A percentile compares a stretch with the other conserved stretches of the same genome.
These are phyloP conservation scores for Oxyscelio sp. DNA, from an alignment of 2,888 invertebrate species.

Conservation along the genomic window DNA sequence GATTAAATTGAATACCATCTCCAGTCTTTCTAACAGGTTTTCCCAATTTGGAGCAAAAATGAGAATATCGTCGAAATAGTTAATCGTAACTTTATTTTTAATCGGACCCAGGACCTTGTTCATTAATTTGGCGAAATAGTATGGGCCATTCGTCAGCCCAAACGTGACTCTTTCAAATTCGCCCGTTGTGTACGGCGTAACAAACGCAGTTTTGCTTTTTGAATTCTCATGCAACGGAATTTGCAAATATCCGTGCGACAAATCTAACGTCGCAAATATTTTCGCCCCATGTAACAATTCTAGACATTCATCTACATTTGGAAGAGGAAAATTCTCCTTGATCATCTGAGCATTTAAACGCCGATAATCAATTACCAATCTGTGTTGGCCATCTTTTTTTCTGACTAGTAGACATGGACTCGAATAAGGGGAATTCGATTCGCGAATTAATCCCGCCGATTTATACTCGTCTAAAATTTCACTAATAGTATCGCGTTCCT, in stretches of 20 bases:
- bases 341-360: background rate
- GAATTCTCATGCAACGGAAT: conserved; percentile 48
- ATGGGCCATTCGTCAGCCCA: conserved; percentile 79
- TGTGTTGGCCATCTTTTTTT: background rate
- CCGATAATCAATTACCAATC: background rate
- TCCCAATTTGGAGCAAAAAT: conserved; percentile 71
- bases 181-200: conserved; percentile 76
- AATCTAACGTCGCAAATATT: background rate
- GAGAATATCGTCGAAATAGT: too few relatives aligned
- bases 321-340: background rate
- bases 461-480: background rate
- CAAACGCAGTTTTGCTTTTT: conserved; percentile 67
- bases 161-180: conserved; percentile 79
- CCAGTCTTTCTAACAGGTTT: conserved; percentile 75
- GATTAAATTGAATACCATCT: conserved; percentile 74
- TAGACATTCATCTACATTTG: background rate
- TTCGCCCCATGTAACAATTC: background rate
- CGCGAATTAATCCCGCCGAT: background rate
- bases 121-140: conserved; percentile 77
- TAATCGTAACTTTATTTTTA: conserved; percentile 67
- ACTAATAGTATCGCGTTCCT: background rate
- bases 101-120: conserved; percentile 74
- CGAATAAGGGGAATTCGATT: background rate
- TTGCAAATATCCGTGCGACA: background rate
- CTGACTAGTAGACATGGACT: background rate